Evolutionary conservation across 2,888 invertebrate species (phyloP).

Genomic region (Caenorhabditis sp.): DNA sequence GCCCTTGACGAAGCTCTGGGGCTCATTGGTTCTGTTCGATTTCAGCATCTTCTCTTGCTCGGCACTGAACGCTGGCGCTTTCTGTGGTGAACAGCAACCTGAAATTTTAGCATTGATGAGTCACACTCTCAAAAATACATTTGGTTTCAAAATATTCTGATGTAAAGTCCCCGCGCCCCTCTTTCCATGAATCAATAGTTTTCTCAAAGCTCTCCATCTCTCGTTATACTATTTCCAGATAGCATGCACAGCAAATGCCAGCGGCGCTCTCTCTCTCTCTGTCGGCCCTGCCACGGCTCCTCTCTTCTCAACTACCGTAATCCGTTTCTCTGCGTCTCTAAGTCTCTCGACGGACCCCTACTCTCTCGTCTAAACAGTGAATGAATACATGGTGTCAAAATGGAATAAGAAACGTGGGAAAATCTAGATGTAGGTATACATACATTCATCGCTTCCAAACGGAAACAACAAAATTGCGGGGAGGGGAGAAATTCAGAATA

Average conservation of each 20-base stretch:
- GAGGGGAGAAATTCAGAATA: slow-evolving; percentile 26
- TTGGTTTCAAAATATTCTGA: slow-evolving; percentile 13
- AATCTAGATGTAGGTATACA: slow-evolving; percentile 18
- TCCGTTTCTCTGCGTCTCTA: slow-evolving; percentile 29
- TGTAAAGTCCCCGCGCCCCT: slow-evolving; percentile 17
- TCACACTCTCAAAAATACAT: neutral
- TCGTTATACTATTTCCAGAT: slow-evolving; percentile 17
- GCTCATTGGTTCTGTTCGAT: slow-evolving; percentile 66
- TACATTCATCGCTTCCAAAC: neutral
- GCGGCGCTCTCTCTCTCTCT: slow-evolving; percentile 23
- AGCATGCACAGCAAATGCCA: slow-evolving; percentile 37
- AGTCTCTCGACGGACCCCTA: neutral
- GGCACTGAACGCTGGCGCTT: slow-evolving; percentile 63
- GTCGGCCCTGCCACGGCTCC: slow-evolving; percentile 4
- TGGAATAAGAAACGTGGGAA: slow-evolving; percentile 21
- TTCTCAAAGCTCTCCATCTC: slow-evolving; percentile 20
- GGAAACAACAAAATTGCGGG: neutral
- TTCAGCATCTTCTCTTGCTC: slow-evolving; percentile 71
- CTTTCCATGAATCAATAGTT: slow-evolving; percentile 18
- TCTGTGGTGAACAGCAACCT: slow-evolving; percentile 64
- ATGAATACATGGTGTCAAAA: neutral
- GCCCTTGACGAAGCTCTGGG: slow-evolving; percentile 68
- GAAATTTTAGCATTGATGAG: slow-evolving; percentile 34
- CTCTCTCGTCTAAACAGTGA: slow-evolving; percentile 17
- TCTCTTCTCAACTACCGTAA: slow-evolving; percentile 55